A percentile compares a stretch with the other conserved stretches of the same genome.
Evolutionary conservation across 1,140 invertebrate genomes (phyloP).

Genomic region (Drosophila repleta): DNA sequence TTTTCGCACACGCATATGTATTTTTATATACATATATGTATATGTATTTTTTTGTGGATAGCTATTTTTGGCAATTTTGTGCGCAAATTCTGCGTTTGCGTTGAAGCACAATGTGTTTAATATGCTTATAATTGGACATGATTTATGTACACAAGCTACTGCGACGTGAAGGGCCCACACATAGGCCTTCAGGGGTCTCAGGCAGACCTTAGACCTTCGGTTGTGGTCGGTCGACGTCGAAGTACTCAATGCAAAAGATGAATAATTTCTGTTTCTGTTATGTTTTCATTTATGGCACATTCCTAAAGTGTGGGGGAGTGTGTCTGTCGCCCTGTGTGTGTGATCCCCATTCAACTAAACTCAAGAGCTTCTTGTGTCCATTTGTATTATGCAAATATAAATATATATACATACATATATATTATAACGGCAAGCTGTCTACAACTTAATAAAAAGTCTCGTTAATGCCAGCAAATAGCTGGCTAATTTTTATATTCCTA

Average conservation of each 20-base stretch:
- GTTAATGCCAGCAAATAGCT: not conserved
- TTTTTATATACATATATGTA: not conserved
- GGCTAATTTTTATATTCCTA: not conserved
- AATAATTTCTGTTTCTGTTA: constrained; percentile 37
- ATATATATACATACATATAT: not conserved
- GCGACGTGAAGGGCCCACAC: not conserved
- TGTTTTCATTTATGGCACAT: constrained; percentile 28
- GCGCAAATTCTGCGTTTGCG: constrained; percentile 17
- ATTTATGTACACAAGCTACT: constrained; percentile 34
- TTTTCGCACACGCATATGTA: constrained; percentile 14
- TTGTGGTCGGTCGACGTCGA: constrained; percentile 14
- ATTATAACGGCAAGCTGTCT: not conserved
- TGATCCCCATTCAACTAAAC: too few species aligned
- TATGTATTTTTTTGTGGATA: constrained; percentile 2
- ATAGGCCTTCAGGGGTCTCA: not conserved
- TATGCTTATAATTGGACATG: constrained; percentile 48
- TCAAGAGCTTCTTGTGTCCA: not conserved
- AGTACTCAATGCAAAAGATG: constrained; percentile 31
- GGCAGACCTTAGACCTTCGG: constrained; percentile 6
- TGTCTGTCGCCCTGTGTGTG: not conserved
- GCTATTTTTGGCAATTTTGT: constrained; percentile 33
- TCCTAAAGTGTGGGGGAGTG: not conserved
- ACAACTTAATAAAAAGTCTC: not conserved
- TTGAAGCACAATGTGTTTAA: constrained; percentile 42
- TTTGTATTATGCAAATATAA: not conserved